A percentile compares a stretch with the other conserved stretches of the same genome.
Conservation (phyloP, 2,113 vertebrate genomes). For the Mustela nigripes region DNA sequence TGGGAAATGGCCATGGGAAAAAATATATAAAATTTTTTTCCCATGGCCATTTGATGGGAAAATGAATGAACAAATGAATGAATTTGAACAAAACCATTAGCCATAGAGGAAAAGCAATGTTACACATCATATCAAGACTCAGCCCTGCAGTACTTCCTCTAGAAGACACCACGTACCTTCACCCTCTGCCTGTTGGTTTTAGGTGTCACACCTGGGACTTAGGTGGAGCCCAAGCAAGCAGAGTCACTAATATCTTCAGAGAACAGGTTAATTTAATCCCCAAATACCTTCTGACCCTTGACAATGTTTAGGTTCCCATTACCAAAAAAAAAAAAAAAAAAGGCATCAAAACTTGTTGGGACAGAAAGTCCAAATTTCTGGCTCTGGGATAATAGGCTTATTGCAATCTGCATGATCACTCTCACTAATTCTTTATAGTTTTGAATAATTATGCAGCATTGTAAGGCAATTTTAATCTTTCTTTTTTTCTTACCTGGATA, state of each 20-base stretch:
- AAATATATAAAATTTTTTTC: background rate
- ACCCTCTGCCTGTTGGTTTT: background rate
- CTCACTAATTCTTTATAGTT: background rate
- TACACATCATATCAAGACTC: background rate
- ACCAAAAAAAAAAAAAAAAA: background rate
- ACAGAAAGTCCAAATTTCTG: background rate
- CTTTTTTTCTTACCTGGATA: constrained; percentile 93
- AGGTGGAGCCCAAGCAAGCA: background rate
- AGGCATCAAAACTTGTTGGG: background rate
- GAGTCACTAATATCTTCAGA: background rate
- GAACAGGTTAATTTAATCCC: background rate
- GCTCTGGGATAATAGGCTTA: background rate
- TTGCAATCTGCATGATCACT: background rate
- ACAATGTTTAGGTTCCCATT: background rate
- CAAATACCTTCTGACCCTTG: background rate
- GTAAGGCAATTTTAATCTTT: background rate
- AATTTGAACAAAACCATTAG: background rate
- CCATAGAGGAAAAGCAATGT: background rate
- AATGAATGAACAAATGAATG: too few species aligned
- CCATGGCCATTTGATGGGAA: too few species aligned
- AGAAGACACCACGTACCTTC: background rate
- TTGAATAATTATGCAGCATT: background rate
- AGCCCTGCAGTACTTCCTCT: background rate
- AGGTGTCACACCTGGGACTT: background rate
- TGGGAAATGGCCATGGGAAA: background rate